Conservation (phyloP, 2,797 vertebrate genomes). For the Danionella dracula region DNA sequence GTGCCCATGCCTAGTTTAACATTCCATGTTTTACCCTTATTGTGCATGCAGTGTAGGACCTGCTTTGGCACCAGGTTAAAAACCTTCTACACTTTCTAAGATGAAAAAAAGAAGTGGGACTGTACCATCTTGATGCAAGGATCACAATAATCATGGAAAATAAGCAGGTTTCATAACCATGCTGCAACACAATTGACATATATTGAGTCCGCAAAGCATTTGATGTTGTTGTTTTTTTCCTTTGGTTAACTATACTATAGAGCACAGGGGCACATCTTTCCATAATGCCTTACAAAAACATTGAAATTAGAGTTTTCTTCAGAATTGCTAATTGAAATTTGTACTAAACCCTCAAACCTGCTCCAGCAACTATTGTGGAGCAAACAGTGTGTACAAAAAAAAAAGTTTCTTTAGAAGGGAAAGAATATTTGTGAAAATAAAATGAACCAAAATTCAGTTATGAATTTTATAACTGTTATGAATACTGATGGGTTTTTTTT, state of each 20-base stretch:
- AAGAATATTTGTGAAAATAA: too few species aligned
- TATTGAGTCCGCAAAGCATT: not conserved
- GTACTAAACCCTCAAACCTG: too few species aligned
- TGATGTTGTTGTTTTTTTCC: too few species aligned
- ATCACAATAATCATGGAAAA: conserved; percentile 9
- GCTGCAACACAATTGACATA: not conserved
- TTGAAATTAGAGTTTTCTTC: too few species aligned
- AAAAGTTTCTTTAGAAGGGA: too few species aligned
- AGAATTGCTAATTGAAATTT: too few species aligned
- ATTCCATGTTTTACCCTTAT: conserved; percentile 45
- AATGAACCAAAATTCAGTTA: not conserved
- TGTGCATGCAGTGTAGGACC: conserved; percentile 32
- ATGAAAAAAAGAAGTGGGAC: conserved; percentile 17
- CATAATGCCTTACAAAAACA: too few species aligned
- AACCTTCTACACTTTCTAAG: conserved; percentile 29
- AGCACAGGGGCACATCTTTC: not conserved
- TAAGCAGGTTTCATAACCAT: conserved; percentile 26
- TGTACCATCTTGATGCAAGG: not conserved
- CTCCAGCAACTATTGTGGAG: too few species aligned
- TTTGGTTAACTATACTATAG: not conserved
- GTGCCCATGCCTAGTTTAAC: conserved; percentile 37
- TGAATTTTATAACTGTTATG: conserved; percentile 57
- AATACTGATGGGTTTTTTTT: conserved; percentile 76
- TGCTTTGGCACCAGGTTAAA: not conserved
- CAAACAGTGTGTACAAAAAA: too few species aligned